A percentile compares a stretch with the other conserved stretches of the same genome.
Evolutionary conservation across 2,113 vertebrate species (phyloP).

Genomic region (Promerops cafer): DNA sequence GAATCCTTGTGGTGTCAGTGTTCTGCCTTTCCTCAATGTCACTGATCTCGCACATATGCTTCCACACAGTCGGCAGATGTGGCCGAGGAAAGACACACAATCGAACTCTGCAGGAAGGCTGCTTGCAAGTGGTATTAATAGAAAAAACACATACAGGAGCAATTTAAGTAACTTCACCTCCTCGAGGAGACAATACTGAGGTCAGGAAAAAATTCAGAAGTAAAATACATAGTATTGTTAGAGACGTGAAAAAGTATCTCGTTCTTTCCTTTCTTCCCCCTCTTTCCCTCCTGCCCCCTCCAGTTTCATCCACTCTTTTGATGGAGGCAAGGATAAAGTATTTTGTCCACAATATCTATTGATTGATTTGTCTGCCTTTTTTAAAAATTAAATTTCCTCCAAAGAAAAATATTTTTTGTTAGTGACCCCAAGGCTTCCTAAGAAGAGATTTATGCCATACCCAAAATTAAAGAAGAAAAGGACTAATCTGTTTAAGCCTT

Average conservation of each 20-base stretch:
- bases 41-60: not conserved
- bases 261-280: not conserved
- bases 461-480: not conserved
- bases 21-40: not conserved
- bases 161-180: conserved; percentile 8
- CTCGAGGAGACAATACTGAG: not conserved
- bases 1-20: not conserved
- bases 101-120: conserved; percentile 34
- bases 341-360: not conserved
- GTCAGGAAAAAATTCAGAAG: not conserved
- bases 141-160: conserved; percentile 23
- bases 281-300: not conserved
- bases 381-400: not conserved
- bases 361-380: not conserved
- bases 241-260: not conserved
- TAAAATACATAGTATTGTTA: not conserved
- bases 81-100: conserved; percentile 3
- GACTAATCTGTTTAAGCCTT: not conserved
- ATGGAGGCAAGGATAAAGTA: not conserved
- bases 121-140: conserved; percentile 55
- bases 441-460: not conserved
- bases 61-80: not conserved
- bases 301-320: not conserved
- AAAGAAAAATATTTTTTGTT: not conserved
- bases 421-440: not conserved